Evolutionary conservation across 2,797 vertebrate genomes (phyloP), one percentile per base, ranked within the genome.

Genomic region (Clarias laeviceps): DNA sequence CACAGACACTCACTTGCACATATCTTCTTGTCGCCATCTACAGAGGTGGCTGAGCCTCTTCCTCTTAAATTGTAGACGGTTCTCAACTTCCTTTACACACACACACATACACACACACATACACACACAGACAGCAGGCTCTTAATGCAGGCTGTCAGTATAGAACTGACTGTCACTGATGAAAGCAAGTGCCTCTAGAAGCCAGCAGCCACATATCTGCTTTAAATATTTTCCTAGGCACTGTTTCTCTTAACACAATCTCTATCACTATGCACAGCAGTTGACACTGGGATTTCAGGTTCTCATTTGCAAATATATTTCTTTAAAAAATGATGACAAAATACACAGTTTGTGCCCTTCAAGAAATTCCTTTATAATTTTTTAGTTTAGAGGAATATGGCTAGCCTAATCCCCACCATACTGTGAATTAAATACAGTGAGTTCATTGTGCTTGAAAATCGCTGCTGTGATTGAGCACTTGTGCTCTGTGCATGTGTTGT

Each of bases 141-240:
- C 79, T 77, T 84, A 83, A 86, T 81, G 56, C 34, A 65, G 78
- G 56, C 73, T 86, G 83, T 87, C 87, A 85, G 56, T 62, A 79
- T n/a, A 32, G 34, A 80, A 59, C 22, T 62, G 65, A 73, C 78
- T 80, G 29, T 32, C 27, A 65, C 50, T 50, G 61, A 74, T 64
- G 32, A 27, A 83, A 83, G 45, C 68, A 87, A 79, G 74, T 45
- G 34, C 80, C 65, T 72, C 17, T 62, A 74, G 72, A 69, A 79
- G 59, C 34, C 59, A n/a, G 57, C 50, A 69, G 78, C 29, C 18
- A 17, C 77, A 79, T 79, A 62, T 79, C 57, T 79, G 57, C 76
- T 79, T 61, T 40, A 79, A 79, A 79, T 62, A 61, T 79, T n/a
- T 79, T 62, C 34, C 77, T 40, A n/a, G 77, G 57, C 77, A 77